Evolutionary conservation across 1,140 invertebrate genomes (phyloP).

Genomic region (Drosophila orosa): DNA sequence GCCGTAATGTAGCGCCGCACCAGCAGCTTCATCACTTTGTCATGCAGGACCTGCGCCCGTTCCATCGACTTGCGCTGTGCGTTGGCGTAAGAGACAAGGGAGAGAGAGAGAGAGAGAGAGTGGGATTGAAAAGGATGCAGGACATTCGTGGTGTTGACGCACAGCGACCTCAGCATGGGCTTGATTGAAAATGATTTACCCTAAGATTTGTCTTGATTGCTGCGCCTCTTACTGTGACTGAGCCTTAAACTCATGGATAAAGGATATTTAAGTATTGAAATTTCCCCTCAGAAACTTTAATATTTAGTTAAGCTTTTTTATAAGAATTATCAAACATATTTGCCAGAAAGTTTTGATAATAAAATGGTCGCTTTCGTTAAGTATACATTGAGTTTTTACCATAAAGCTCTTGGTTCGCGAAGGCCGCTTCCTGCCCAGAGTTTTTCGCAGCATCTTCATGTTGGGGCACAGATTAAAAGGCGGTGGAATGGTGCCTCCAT

Average conservation of each 20-base stretch:
- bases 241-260: not conserved
- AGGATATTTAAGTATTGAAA: not conserved
- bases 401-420: conserved; percentile 86
- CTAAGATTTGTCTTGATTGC: conserved; percentile 64
- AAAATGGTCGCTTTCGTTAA: not conserved
- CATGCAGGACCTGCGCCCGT: conserved; percentile 88
- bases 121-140: conserved; percentile 23
- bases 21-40: conserved; percentile 91
- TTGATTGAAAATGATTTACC: conserved; percentile 74
- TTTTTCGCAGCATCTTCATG: conserved; percentile 85
- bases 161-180: conserved; percentile 58
- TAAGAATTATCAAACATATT: not conserved
- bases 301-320: not conserved
- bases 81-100: conserved; percentile 13
- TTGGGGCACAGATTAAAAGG: conserved; percentile 95
- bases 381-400: conserved; percentile 69
- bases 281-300: not conserved
- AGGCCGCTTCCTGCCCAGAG: conserved; percentile 78
- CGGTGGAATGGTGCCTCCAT: conserved; percentile 92
- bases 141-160: conserved; percentile 49
- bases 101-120: not conserved
- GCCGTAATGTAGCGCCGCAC: conserved; percentile 93
- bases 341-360: not conserved
- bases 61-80: conserved; percentile 89
- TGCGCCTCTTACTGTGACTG: not conserved